phyloP scores from a whole-genome alignment of 2,888 invertebrate genomes.

The Melanostoma mellinum region DNA sequence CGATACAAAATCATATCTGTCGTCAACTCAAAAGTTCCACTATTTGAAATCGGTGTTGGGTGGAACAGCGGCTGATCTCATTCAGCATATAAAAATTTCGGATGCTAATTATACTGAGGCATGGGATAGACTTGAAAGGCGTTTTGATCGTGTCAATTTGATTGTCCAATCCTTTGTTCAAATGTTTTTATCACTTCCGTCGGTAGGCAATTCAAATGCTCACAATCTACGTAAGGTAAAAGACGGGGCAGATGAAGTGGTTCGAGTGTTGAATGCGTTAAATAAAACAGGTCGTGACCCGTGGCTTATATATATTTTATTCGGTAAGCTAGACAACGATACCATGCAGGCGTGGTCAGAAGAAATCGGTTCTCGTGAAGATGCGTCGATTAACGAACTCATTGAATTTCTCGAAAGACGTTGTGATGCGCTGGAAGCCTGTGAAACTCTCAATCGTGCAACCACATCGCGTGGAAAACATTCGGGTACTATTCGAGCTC shows the following conservation, averaged over 20 bases:
- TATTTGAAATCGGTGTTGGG: slow-evolving; percentile 56
- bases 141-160: slow-evolving; percentile 15
- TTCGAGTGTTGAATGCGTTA: slow-evolving; percentile 29
- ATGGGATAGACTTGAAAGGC: slow-evolving; percentile 11
- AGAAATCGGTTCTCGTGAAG: slow-evolving; percentile 18
- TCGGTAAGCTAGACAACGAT: slow-evolving; percentile 12
- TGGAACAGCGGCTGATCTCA: slow-evolving; percentile 53
- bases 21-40: slow-evolving; percentile 60
- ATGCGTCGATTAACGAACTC: background rate
- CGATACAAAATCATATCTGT: slow-evolving; percentile 42
- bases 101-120: slow-evolving; percentile 54
- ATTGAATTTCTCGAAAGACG: slow-evolving; percentile 15
- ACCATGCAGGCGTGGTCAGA: slow-evolving; percentile 1
- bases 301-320: slow-evolving; percentile 18
- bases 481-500: slow-evolving; percentile 7
- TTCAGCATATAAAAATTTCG: slow-evolving; percentile 61
- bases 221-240: slow-evolving; percentile 9
- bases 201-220: background rate
- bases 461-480: slow-evolving; percentile 11
- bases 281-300: slow-evolving; percentile 15
- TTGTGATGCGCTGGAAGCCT: slow-evolving; percentile 18
- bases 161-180: slow-evolving; percentile 4
- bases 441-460: slow-evolving; percentile 5
- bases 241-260: slow-evolving; percentile 23
- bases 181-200: slow-evolving; percentile 21